phyloP scores from a whole-genome alignment of 2,888 invertebrate species.

The Habroteleia sp. region DNA sequence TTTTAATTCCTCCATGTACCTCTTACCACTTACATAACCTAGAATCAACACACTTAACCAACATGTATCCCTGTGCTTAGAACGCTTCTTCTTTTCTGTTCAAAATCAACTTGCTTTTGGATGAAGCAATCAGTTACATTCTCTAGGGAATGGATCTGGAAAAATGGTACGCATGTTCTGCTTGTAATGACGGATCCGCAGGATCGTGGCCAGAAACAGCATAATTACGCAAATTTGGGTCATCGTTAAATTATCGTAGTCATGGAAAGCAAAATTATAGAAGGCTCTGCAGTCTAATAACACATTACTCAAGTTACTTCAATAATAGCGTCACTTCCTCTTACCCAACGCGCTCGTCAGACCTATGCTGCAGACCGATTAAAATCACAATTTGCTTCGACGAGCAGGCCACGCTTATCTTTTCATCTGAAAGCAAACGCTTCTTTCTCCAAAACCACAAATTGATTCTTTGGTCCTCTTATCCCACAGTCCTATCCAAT shows the following conservation, averaged over 20 bases:
- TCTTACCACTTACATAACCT: too few relatives aligned
- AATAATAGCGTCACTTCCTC: slow-evolving; percentile 50
- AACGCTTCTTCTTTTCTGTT: too few relatives aligned
- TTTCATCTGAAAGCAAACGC: slow-evolving; percentile 11
- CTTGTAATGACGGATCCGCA: slow-evolving; percentile 1
- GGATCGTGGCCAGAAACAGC: not conserved
- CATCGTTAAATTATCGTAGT: slow-evolving; percentile 12
- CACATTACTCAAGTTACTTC: slow-evolving; percentile 34
- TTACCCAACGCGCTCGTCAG: slow-evolving; percentile 34
- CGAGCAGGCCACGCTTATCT: slow-evolving; percentile 19
- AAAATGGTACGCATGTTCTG: too few relatives aligned
- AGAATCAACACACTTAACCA: too few relatives aligned
- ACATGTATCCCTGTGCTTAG: too few relatives aligned
- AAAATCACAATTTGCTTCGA: slow-evolving; percentile 35
- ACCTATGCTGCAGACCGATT: slow-evolving; percentile 14
- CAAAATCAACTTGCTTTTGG: too few relatives aligned
- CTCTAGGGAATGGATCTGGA: too few relatives aligned
- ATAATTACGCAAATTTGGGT: slow-evolving; percentile 1
- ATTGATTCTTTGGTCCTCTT: slow-evolving; percentile 27
- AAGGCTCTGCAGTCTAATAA: slow-evolving; percentile 27
- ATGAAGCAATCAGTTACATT: too few relatives aligned
- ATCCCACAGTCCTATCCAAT: slow-evolving; percentile 4
- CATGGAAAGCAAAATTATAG: slow-evolving; percentile 30
- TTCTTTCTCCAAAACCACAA: slow-evolving; percentile 19
- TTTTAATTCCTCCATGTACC: too few relatives aligned